Base-by-base conservation (phyloP, 2,888 invertebrate species). In the Cyclophora albipunctata region DNA sequence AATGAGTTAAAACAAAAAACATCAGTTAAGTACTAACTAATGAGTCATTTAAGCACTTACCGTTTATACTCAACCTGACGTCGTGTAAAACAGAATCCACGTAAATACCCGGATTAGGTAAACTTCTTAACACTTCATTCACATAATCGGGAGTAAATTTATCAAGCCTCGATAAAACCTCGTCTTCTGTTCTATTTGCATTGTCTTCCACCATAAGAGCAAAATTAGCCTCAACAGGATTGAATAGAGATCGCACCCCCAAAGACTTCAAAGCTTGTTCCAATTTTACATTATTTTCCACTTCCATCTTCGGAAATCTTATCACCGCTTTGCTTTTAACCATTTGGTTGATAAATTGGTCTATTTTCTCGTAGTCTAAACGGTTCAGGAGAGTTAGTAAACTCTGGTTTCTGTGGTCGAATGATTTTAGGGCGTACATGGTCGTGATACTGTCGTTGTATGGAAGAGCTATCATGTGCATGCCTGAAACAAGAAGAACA, bases 261-360 rank as follows among this genome's bases (percentile, higher is more conserved):
- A 95, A 69, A 3, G 73, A 67, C 56, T 90, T 74, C 3, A 95
- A 75, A 0, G 91, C 64, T 0, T 80, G 56, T 51, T 89, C 91
- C 43, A 95, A 72, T 58, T 90, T 87, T 3, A 91, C 63, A 0
- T 86, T 90, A 45, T 87, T 91, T 54, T 91, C 90, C 2, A 96
- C 77, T 60, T 92, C 91, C 92, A 96, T 93, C 73, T 93, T 93
- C 0, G 95, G 95, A 40, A 93, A 86, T 40, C 91, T 82, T 0
- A 93, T 71, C 2, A 93, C 79, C 34, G 91, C 87, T 4, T 89
- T 81, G 4, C 80, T 81, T 35, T 75, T 77, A 2, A 63, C 71
- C 67, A 90, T 88, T 48, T 78, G 79, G 7, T 66, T 70, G 7
- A 91, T 90, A 40, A 92, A 59, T 0, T 67, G 58, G 34, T 91